Conservation (phyloP, 2,888 invertebrate genomes). For the Euplexia lucipara region DNA sequence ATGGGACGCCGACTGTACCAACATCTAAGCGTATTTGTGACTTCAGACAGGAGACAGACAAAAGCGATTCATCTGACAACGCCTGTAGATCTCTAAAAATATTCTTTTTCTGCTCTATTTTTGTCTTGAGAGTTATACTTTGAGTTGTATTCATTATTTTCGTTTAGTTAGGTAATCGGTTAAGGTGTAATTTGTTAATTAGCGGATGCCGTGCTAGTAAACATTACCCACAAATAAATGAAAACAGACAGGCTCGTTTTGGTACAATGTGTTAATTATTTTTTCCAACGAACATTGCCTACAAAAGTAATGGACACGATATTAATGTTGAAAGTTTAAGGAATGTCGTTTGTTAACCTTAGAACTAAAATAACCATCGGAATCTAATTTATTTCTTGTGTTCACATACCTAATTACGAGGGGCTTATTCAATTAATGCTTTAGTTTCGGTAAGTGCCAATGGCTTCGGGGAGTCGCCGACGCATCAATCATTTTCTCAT, state of each 20-base stretch:
- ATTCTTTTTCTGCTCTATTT: conserved; percentile 15
- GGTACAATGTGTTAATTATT: conserved; percentile 48
- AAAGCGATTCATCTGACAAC: conserved; percentile 41
- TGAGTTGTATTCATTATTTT: conserved; percentile 19
- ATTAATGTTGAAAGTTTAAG: conserved; percentile 21
- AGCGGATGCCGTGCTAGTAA: conserved; percentile 54
- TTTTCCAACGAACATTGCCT: conserved; percentile 30
- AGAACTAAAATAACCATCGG: conserved; percentile 20
- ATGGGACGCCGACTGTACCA: conserved; percentile 27
- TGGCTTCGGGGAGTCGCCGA: conserved; percentile 77
- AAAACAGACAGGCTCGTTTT: conserved; percentile 42
- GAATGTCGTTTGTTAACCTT: conserved; percentile 24
- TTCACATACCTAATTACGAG: conserved; percentile 55
- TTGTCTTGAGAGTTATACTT: not conserved
- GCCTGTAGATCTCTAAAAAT: conserved; percentile 31
- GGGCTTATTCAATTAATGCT: conserved; percentile 75
- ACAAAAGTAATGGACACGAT: conserved; percentile 41
- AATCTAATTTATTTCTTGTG: conserved; percentile 53
- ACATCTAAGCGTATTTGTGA: conserved; percentile 34
- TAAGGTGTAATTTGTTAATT: conserved; percentile 56
- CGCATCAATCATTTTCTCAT: conserved; percentile 89
- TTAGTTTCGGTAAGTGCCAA: conserved; percentile 71
- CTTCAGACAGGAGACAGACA: conserved; percentile 44
- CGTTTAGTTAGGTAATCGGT: conserved; percentile 20
- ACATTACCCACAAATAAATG: conserved; percentile 53